Percentiles rank a stretch among this genome's conserved stretches.
Evolutionary conservation across 2,888 invertebrate genomes (phyloP).

Genomic region (Tachystola acroxantha): DNA sequence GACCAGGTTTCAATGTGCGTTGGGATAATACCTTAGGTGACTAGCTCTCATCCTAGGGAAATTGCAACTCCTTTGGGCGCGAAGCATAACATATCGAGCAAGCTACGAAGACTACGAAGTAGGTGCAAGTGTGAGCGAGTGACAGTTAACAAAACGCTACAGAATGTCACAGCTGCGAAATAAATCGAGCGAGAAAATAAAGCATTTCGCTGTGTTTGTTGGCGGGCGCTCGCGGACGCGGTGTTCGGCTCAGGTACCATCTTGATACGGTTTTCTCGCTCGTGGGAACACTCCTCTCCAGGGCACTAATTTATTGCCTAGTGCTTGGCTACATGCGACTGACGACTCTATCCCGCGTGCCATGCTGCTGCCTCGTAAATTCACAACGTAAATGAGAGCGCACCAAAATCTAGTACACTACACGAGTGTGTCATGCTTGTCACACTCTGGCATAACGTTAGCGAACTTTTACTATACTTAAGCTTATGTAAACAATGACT

Average conservation of each 20-base stretch:
- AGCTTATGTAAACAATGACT: too few relatives aligned
- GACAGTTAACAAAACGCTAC: conserved; percentile 69
- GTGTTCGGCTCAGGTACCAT: conserved; percentile 48
- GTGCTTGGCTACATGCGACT: conserved; percentile 58
- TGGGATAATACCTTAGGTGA: too few relatives aligned
- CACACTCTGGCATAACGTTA: conserved; percentile 6
- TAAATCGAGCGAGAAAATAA: conserved; percentile 68
- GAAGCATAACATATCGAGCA: conserved; percentile 25
- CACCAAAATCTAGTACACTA: conserved; percentile 30
- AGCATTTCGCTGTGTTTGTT: conserved; percentile 57
- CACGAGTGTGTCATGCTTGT: conserved; percentile 15
- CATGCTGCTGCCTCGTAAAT: conserved; percentile 47
- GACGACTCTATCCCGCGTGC: conserved; percentile 67
- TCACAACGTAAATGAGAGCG: conserved; percentile 20
- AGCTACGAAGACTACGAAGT: too few relatives aligned
- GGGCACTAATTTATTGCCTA: conserved; percentile 68
- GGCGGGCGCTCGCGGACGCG: conserved; percentile 33
- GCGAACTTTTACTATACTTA: neutral
- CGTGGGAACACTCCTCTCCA: conserved; percentile 66
- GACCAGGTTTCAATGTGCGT: too few relatives aligned
- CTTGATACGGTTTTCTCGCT: conserved; percentile 64
- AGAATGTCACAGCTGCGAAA: conserved; percentile 52
- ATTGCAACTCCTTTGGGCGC: too few relatives aligned
- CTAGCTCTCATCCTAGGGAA: too few relatives aligned
- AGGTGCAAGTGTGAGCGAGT: conserved; percentile 48